Percentiles rank a stretch among this genome's conserved stretches.
Conservation (phyloP, 2,113 vertebrate genomes). For the Catharus bicknelli region DNA sequence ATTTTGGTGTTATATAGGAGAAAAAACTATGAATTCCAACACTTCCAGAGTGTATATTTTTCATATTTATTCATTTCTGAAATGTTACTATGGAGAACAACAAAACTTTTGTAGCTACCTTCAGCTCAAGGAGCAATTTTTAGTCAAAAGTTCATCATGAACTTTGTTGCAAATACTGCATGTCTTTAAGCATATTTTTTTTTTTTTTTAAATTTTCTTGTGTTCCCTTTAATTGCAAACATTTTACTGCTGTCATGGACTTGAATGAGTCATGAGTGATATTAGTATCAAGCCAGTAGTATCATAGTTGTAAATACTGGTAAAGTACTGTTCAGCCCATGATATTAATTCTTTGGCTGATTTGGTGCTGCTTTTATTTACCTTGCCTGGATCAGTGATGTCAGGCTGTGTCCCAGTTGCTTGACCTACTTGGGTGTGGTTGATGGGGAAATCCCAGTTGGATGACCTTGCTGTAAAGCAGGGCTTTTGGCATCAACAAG, state of each 20-base stretch:
- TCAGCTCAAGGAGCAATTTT: neutral
- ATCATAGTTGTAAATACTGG: neutral
- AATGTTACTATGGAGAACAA: neutral
- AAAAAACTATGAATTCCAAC: neutral
- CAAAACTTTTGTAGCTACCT: neutral
- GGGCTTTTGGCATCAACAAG: neutral
- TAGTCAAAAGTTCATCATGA: neutral
- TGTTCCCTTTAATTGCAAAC: neutral
- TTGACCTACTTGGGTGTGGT: neutral
- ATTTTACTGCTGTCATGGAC: neutral
- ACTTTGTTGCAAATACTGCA: neutral
- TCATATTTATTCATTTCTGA: neutral
- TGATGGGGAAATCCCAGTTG: neutral
- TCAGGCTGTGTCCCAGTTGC: neutral
- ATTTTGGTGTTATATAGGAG: neutral
- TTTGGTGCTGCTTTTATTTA: neutral
- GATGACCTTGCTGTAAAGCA: neutral
- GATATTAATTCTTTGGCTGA: neutral
- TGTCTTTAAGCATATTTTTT: neutral
- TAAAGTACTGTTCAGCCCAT: fast-evolving
- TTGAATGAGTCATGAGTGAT: fast-evolving
- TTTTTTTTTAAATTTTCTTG: too few relatives aligned
- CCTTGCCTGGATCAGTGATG: neutral
- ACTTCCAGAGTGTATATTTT: neutral
- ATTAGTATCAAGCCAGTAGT: neutral